Evolutionary conservation across 2,797 vertebrate genomes (phyloP), one percentile per base, ranked within the genome.

Genomic region (Florisuga fusca): DNA sequence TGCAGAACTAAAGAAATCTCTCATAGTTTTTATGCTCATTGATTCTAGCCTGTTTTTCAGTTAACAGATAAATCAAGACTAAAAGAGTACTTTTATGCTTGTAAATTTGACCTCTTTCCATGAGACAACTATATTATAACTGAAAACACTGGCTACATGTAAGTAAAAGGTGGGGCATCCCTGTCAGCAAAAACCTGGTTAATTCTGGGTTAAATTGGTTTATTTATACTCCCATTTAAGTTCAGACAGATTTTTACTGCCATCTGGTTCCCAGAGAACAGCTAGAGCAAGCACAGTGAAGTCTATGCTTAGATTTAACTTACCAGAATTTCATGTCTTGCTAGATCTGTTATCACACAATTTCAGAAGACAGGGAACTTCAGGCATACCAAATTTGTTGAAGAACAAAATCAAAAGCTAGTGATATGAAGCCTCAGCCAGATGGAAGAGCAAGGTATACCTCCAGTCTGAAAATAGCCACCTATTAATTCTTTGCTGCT

Each of bases 201-300:
- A 84, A 86, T 94, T 88, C 73, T 94, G 90, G 20, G n/a, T 84
- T 94, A 87, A 90, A 90, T 93, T 95, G 74, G 67, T 93, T 94
- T 92, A 72, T 96, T 94, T 92, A 86, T 89, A 88, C 38, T 81
- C 20, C 46, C 46, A 33, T 85, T 93, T 92, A 85, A 89, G 51
- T 92, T 96, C 82, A 92, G 71, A 79, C 90, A 93, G 81, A 82
- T 95, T 95, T 78, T 83, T 67, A 45, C 46, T 85, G 86, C 93
- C 94, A 94, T 95, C 93, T 95, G 94, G 68, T 78, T 95, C 75
- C 57, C 68, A 34, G 72, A 67, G 86, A 92, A 79, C 45, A 94
- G 86, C 88, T 87, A 94, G 90, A 95, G 87, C 80, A 93, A 95
- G 90, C 78, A 77, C 36, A 46, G 71, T 38, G 45, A 91, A 95